Percentiles rank a stretch among this genome's conserved stretches.
Conservation (phyloP, 2,797 vertebrate genomes). For the Myiotriccus ornatus region DNA sequence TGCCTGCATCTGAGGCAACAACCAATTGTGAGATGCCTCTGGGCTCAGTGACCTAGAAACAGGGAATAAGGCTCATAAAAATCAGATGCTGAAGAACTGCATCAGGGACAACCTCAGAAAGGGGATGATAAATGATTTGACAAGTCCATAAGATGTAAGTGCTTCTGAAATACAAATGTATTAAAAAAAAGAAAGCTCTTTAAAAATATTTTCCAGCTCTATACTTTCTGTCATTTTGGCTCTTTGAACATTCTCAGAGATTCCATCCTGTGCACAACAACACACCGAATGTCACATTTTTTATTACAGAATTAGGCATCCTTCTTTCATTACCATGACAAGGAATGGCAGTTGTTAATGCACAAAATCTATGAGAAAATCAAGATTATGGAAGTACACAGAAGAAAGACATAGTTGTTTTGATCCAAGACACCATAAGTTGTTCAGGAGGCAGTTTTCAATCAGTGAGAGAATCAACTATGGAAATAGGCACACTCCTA, state of each 20-base stretch:
- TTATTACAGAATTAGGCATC: not conserved
- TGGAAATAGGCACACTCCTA: not conserved
- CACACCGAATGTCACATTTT: not conserved
- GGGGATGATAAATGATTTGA: constrained; percentile 55
- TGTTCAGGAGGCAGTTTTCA: not conserved
- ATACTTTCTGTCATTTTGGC: not conserved
- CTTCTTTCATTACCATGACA: not conserved
- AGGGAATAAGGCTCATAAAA: constrained; percentile 56
- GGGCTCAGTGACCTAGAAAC: constrained; percentile 66
- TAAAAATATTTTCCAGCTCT: constrained; percentile 38
- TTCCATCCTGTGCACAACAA: not conserved
- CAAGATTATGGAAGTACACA: not conserved
- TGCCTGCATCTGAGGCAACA: not conserved
- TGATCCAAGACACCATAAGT: not conserved
- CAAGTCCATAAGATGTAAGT: constrained; percentile 38
- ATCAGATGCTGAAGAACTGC: constrained; percentile 48
- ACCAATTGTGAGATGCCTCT: constrained; percentile 36
- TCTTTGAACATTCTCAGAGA: constrained; percentile 9
- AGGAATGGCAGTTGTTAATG: not conserved
- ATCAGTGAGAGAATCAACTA: not conserved
- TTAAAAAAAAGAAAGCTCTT: not conserved
- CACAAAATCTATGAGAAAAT: not conserved
- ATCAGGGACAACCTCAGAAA: constrained; percentile 31
- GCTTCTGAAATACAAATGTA: not conserved
- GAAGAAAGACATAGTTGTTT: not conserved